These are phyloP conservation scores for Sporophila hypoxantha DNA, from an alignment of 2,113 vertebrate genomes.

Conservation along the genomic window DNA sequence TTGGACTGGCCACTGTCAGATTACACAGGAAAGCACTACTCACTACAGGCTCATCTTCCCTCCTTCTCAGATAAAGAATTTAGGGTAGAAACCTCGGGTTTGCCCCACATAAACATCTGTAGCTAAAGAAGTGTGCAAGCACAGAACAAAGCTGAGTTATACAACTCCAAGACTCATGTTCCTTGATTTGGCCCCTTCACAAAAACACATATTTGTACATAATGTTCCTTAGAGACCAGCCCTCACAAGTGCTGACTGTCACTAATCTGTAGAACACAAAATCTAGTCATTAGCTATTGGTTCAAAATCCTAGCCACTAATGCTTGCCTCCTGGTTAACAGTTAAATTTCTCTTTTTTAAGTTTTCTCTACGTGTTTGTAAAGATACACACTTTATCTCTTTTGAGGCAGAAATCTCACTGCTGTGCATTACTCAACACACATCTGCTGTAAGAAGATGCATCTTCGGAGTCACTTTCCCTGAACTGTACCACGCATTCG, in stretches of 20 bases:
- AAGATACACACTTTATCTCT: not conserved
- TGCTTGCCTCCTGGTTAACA: not conserved
- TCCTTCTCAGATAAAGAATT: not conserved
- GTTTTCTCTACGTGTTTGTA: not conserved
- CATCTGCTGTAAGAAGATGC: not conserved
- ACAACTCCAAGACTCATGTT: not conserved
- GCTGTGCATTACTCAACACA: not conserved
- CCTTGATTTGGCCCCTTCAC: not conserved
- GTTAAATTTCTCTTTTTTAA: not conserved
- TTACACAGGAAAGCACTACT: not conserved
- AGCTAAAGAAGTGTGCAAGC: not conserved
- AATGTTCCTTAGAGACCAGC: accelerated
- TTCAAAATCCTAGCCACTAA: not conserved
- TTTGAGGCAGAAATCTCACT: not conserved
- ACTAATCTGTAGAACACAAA: not conserved
- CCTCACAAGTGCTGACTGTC: not conserved
- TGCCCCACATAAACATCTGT: not conserved
- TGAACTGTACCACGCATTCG: accelerated
- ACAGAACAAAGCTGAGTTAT: not conserved
- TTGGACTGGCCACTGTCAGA: not conserved
- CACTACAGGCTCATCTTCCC: not conserved
- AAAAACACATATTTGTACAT: accelerated
- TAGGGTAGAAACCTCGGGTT: not conserved
- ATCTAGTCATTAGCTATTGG: accelerated
- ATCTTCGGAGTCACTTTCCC: not conserved